Conservation (phyloP, 2,888 invertebrate species). For the Abscondita cerata region DNA sequence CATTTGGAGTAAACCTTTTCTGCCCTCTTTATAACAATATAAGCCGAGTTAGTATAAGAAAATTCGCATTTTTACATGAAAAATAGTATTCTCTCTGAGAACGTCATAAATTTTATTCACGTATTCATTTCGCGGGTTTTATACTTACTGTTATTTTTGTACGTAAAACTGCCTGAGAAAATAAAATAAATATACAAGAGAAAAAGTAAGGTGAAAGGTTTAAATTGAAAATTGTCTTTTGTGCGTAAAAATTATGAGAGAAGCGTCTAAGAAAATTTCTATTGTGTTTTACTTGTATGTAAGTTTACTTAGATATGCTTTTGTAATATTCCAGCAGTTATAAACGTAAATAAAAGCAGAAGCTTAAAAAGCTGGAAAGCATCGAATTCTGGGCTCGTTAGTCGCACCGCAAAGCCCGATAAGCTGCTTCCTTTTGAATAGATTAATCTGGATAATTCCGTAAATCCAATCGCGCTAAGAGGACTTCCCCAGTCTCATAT, state of each 20-base stretch:
- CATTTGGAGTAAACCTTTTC: slow-evolving; percentile 3
- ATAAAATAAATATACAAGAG: not conserved
- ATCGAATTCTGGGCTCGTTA: slow-evolving; percentile 37
- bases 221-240: too few species aligned
- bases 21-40: not conserved
- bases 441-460: slow-evolving; percentile 42
- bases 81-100: slow-evolving; percentile 15
- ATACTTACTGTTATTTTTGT: slow-evolving; percentile 27
- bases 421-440: slow-evolving; percentile 41
- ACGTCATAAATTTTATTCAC: slow-evolving; percentile 28
- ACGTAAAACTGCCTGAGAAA: slow-evolving; percentile 12
- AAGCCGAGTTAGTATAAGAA: not conserved
- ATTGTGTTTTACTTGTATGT: slow-evolving; percentile 1
- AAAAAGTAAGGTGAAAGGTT: too few species aligned
- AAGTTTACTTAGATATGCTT: slow-evolving; percentile 2
- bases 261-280: not conserved
- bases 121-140: slow-evolving; percentile 29
- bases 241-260: too few species aligned
- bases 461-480: slow-evolving; percentile 41
- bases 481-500: slow-evolving; percentile 32
- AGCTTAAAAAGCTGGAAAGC: slow-evolving; percentile 36
- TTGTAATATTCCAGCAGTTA: slow-evolving; percentile 18
- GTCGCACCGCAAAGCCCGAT: slow-evolving; percentile 38
- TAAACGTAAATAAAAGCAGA: slow-evolving; percentile 31
- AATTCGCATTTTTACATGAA: slow-evolving; percentile 6